These are phyloP conservation scores for Motacilla alba DNA, from an alignment of 2,113 vertebrate species.

Conservation along the genomic window DNA sequence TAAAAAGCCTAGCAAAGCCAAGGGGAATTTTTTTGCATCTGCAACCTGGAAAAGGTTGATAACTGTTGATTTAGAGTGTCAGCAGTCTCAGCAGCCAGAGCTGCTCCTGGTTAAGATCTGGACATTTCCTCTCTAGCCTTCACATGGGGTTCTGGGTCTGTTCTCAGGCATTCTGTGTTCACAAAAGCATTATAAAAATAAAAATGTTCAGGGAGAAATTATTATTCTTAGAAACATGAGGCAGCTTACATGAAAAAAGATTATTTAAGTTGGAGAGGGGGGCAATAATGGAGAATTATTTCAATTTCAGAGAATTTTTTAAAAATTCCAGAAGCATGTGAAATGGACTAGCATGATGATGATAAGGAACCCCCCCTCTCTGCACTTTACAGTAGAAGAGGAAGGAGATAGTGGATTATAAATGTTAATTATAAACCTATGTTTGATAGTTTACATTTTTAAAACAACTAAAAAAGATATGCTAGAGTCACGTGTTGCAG, in stretches of 20 bases:
- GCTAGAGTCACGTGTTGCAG: background rate
- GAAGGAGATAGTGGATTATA: background rate
- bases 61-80: background rate
- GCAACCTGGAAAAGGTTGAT: background rate
- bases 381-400: background rate
- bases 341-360: background rate
- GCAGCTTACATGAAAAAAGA: background rate
- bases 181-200: background rate
- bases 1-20: background rate
- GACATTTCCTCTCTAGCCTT: background rate
- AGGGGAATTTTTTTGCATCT: background rate
- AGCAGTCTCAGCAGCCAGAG: background rate
- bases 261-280: background rate
- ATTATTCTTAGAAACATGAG: background rate
- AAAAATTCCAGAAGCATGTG: background rate
- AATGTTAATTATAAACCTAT: background rate
- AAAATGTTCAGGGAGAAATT: background rate
- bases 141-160: background rate
- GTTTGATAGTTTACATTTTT: background rate
- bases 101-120: background rate
- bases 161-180: background rate
- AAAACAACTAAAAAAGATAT: background rate
- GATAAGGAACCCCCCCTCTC: background rate
- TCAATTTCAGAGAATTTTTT: background rate
- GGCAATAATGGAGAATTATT: background rate